Evolutionary conservation across 1,140 invertebrate species (phyloP), one percentile per base, ranked within the genome.

Genomic region (Drosophila virilis): DNA sequence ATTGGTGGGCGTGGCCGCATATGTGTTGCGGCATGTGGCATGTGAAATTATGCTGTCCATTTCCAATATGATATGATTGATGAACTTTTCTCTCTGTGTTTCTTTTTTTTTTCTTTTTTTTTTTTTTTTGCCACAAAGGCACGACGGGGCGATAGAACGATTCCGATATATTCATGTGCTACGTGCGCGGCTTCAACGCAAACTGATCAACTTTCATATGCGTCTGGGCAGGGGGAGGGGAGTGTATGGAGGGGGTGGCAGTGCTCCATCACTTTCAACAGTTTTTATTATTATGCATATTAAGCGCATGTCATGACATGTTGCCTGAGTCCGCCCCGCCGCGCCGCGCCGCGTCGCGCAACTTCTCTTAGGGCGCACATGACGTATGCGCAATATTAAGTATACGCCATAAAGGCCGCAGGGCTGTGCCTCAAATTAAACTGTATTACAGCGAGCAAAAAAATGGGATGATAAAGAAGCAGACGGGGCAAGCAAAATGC

Each of bases 261-360:
- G 69, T 58, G 57, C 60, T 77, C 69, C 77, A 78, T 78, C 70
- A 78, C 61, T 78, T 78, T 78, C 61, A 78, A 61, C 75, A 78
- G 71, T 78, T 78, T 81, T 81, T 81, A 81, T 81, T 81, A 81
- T 81, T 81, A 81, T 81, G 78, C 78, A 80, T 76, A 81, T 81
- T 65, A 72, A 81, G 79, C 79, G 77, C 79, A 71, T 73, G 75
- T 72, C 78, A 81, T 78, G 80, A 61, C 46, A 62, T 69, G 57
- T 61, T 62, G 52, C 38, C 38, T 51, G 43, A 64, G 22, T 32
- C 32, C 37, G 22, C 38, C 37, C 17, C 55, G 58, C 42, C 13
- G 40, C 37, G 22, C 38, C 37, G n/a, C 55, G 58, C 42, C 13
- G 40, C 37, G 54, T 38, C 22, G 37, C 59, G n/a, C 50, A 51